Evolutionary conservation across 1,140 invertebrate genomes (phyloP).

Genomic region (Branchinecta lindahli): DNA sequence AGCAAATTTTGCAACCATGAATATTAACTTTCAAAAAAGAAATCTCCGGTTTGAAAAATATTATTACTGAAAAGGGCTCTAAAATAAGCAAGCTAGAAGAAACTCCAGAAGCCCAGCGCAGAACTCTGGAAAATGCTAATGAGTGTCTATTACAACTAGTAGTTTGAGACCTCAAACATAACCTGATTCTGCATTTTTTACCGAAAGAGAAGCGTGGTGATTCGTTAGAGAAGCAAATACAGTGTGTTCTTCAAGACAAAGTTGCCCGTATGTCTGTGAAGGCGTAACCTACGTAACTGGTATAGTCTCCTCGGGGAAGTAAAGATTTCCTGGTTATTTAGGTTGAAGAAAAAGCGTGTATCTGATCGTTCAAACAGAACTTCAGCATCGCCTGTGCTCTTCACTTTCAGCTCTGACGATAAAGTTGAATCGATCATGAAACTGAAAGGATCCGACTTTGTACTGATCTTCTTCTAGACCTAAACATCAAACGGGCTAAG

Average conservation of each 20-base stretch:
- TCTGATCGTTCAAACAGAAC: not conserved
- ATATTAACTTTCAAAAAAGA: not conserved
- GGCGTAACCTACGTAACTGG: no score
- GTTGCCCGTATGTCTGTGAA: not conserved
- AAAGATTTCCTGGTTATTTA: not conserved
- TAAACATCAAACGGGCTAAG: not conserved
- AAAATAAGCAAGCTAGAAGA: slow-evolving; percentile 10
- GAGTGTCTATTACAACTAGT: not conserved
- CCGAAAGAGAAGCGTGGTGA: not conserved
- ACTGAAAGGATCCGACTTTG: not conserved
- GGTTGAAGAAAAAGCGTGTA: not conserved
- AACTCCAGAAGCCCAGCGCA: not conserved
- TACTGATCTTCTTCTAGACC: not conserved
- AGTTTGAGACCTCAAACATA: not conserved
- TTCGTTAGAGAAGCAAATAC: not conserved
- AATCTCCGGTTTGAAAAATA: not conserved
- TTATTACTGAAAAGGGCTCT: not conserved
- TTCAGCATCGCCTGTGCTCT: not conserved
- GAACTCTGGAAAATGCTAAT: not conserved
- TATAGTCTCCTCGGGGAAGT: not conserved
- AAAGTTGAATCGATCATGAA: not conserved
- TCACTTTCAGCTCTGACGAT: not conserved
- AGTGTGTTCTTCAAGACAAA: not conserved
- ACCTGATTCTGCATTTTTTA: slow-evolving; percentile 1
- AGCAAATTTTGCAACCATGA: not conserved